Base-by-base conservation (phyloP, 2,797 vertebrate species). In the Vespertilio murinus region DNA sequence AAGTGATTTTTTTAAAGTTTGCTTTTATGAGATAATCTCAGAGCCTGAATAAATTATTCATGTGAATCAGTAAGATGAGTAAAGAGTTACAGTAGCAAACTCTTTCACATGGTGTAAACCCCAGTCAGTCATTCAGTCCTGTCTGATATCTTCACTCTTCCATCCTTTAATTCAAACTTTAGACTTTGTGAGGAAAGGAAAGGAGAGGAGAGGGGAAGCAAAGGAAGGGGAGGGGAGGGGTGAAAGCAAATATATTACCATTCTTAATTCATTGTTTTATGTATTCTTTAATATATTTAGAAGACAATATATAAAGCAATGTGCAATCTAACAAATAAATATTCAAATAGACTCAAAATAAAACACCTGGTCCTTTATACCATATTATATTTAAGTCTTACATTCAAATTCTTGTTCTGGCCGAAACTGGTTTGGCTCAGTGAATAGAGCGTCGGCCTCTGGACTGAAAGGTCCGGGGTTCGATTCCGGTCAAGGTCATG, bases 111-210 rank as follows among this genome's bases (percentile, higher is more conserved):
- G 35, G 28, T 54, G 10, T 70, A 88, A 75, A 89, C 67, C 9
- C 59, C 74, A 40, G 61, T 47, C 35, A 88, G 8, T 59, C 25
- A 74, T 81, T 75, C 42, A 92, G 6, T 33, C 33, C 40, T 59
- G 11, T n/a, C 42, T 61, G 40, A 38, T 28, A 42, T 47, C 56
- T 65, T 54, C 10, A 42, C 70, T 77, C 33, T 95, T 78, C 54
- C 52, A 35, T 94, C 67, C 78, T 91, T 94, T 22, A 52, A 4
- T 85, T 93, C 88, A 77, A 69, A 85, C 30, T 40, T 86, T n/a
- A 84, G 47, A 83, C 45, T 82, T 77, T 16, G 90, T 52, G 38
- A 38, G 22, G 23, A 8, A 4, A 10, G 22, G 22, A 42, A 42
- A 42, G 42, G 42, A 42, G 38, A 35, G 40, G 28, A 45, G 33